Evolutionary conservation across 1,140 invertebrate species (phyloP), one percentile per base, ranked within the genome.

Genomic region (Dinoponera quadriceps): DNA sequence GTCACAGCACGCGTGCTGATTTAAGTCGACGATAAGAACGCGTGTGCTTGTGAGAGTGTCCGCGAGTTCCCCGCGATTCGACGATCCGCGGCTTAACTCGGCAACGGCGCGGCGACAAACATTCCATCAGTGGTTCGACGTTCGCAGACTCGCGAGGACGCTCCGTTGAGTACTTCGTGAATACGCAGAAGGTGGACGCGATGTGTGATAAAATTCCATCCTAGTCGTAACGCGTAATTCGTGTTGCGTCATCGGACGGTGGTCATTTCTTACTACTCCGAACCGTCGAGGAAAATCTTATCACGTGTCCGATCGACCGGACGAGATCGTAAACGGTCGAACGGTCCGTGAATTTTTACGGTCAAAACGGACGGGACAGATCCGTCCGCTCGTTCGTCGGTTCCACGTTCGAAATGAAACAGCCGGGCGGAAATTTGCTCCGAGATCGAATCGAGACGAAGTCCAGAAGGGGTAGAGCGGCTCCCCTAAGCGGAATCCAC

Each of bases 381-480:
- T n/a, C n/a, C n/a, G 54, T 20, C 25, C 20, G 54, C 57, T 33
- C n/a, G 51, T 27, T 78, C 51, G 60, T 44, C 11, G 38, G 9
- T 65, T 74, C 38, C 48, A 22, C 20, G 48, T 3, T 51, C 11
- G 48, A n/a, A 57, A 5, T 63, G 73, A 49, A 77, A 49, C 27
- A 77, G 27, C 29, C 48, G 27, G 7, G 51, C 75, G 75, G 75
- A 78, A 78, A 78, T 78, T 78, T 44, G 51, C 33, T 78, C 22
- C 49, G 49, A 69, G 49, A 78, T 78, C 66, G 75, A 78, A 68
- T 69, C 18, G 75, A 69, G 75, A 38, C 54, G 29, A 72, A 38
- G 48, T 68, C 29, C 49, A 38, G 18, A 78, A 68, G 49, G 22
- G 49, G 25, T 25, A 25, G 68, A 55, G 13, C n/a, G 16, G 29